Conservation (phyloP, 1,140 invertebrate species). For the Riptortus pedestris region DNA sequence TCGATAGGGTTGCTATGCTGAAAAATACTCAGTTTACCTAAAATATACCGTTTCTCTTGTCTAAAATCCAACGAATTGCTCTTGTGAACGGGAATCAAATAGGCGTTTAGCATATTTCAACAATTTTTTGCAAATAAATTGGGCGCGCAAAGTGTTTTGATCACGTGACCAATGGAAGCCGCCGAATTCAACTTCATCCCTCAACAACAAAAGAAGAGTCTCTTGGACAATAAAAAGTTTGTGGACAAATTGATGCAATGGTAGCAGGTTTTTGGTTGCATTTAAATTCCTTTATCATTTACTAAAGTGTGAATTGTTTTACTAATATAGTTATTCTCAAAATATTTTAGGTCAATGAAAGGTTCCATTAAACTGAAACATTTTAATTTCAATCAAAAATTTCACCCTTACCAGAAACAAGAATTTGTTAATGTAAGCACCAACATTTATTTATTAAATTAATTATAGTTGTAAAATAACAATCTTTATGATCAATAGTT, state of each 20-base stretch:
- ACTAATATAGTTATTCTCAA: too few relatives aligned
- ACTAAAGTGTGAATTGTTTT: too few relatives aligned
- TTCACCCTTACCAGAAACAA: slow-evolving; percentile 39
- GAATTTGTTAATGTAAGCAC: slow-evolving; percentile 37
- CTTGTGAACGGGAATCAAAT: too few relatives aligned
- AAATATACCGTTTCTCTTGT: too few relatives aligned
- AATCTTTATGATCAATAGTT: neutral
- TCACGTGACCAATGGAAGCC: slow-evolving; percentile 1
- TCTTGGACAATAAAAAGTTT: neutral
- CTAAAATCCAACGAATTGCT: too few relatives aligned
- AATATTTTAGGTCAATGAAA: slow-evolving; percentile 39
- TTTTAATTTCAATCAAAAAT: slow-evolving; percentile 40
- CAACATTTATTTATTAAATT: slow-evolving; percentile 1
- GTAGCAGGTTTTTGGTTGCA: neutral
- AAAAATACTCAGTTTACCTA: too few relatives aligned
- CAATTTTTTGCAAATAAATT: neutral
- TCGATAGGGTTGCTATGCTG: neutral
- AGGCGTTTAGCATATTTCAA: neutral
- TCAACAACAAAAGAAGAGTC: neutral
- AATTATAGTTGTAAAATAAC: slow-evolving; percentile 6
- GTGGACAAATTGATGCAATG: neutral
- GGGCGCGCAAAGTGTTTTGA: neutral
- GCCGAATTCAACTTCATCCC: slow-evolving; percentile 1
- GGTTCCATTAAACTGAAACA: slow-evolving; percentile 37
- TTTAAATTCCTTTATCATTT: neutral